A percentile compares a stretch with the other conserved stretches of the same genome.
These are phyloP conservation scores for Aphidius colemani DNA, from an alignment of 2,888 invertebrate species.

Conservation along the genomic window DNA sequence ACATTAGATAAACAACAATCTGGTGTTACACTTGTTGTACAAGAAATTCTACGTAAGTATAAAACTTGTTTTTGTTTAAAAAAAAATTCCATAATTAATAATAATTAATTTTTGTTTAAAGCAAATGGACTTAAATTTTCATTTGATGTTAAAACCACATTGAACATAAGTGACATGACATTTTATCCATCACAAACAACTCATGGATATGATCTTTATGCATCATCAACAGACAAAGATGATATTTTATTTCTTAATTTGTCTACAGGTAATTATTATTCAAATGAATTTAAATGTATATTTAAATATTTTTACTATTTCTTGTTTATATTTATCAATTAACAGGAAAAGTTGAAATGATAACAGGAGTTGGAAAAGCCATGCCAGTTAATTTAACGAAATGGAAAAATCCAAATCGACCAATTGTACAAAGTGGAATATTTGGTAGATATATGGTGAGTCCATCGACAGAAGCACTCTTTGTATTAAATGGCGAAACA, in stretches of 20 bases:
- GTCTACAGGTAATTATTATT: slow-evolving; percentile 64
- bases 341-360: slow-evolving; percentile 75
- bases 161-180: slow-evolving; percentile 73
- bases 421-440: slow-evolving; percentile 71
- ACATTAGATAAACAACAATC: slow-evolving; percentile 67
- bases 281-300: slow-evolving; percentile 1
- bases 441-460: slow-evolving; percentile 77
- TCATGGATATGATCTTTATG: slow-evolving; percentile 76
- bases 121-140: slow-evolving; percentile 70
- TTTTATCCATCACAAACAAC: slow-evolving; percentile 75
- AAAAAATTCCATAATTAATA: background rate
- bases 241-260: slow-evolving; percentile 74
- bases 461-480: slow-evolving; percentile 71
- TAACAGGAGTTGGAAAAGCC: slow-evolving; percentile 72
- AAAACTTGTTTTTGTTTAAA: background rate
- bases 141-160: slow-evolving; percentile 76
- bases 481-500: slow-evolving; percentile 73
- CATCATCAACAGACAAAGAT: slow-evolving; percentile 73
- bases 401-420: slow-evolving; percentile 71
- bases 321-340: slow-evolving; percentile 10
- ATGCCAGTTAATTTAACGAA: slow-evolving; percentile 64
- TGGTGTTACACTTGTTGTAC: slow-evolving; percentile 68
- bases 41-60: slow-evolving; percentile 67
- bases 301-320: background rate
- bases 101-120: slow-evolving; percentile 42